phyloP scores from a whole-genome alignment of 2,797 vertebrate species.

The Enteromius trimaculatus region DNA sequence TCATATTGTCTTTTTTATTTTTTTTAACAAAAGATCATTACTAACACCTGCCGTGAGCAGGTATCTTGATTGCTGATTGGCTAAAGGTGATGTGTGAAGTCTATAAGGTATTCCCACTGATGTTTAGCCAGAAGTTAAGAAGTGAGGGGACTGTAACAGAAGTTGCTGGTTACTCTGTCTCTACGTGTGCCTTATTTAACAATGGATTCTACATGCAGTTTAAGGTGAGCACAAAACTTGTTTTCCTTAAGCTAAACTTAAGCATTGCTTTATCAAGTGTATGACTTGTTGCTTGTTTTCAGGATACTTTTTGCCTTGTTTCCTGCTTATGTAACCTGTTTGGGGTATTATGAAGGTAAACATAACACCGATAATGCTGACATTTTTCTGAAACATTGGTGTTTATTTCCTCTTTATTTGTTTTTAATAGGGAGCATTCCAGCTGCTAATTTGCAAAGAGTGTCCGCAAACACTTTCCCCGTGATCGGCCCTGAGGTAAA shows the following conservation, averaged over 20 bases:
- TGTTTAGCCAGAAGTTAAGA: not conserved
- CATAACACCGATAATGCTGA: not conserved
- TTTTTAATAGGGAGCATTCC: slow-evolving; percentile 19
- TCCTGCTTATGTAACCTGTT: slow-evolving; percentile 20
- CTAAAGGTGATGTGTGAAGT: not conserved
- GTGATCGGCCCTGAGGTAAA: not conserved
- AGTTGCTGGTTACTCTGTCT: not conserved
- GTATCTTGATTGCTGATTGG: slow-evolving; percentile 26
- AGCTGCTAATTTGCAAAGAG: not conserved
- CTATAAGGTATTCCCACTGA: not conserved
- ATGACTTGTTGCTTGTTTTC: not conserved
- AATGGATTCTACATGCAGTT: not conserved
- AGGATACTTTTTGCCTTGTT: slow-evolving; percentile 32
- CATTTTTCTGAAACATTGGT: not conserved
- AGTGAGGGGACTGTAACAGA: not conserved
- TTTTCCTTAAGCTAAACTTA: not conserved
- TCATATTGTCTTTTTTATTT: not conserved
- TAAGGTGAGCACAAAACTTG: not conserved
- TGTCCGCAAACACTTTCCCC: not conserved
- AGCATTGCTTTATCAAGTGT: not conserved
- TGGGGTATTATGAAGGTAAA: slow-evolving; percentile 40
- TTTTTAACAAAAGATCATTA: not conserved
- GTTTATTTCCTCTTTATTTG: not conserved
- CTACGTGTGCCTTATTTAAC: not conserved
- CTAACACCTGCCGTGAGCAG: slow-evolving; percentile 26